These are phyloP conservation scores for Hoplodrina blanda DNA, from an alignment of 2,888 invertebrate species.

Conservation along the genomic window DNA sequence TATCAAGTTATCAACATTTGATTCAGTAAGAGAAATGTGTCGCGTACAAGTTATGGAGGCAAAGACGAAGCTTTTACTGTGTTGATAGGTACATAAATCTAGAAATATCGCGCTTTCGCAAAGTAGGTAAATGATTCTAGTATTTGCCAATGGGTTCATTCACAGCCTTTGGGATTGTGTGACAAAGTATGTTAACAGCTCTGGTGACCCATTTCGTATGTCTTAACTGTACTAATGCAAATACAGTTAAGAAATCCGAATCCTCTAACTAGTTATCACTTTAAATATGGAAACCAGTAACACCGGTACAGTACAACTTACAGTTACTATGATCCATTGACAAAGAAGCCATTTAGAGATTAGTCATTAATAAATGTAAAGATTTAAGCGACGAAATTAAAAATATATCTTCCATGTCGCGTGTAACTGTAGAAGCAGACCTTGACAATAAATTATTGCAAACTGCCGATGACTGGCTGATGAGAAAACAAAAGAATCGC, in stretches of 20 bases:
- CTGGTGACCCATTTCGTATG: constrained; percentile 21
- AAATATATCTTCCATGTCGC: background rate
- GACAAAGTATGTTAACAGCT: constrained; percentile 38
- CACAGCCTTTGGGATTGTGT: constrained; percentile 15
- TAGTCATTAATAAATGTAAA: background rate
- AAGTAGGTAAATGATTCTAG: constrained; percentile 27
- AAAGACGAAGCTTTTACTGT: constrained; percentile 23
- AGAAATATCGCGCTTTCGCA: constrained; percentile 10
- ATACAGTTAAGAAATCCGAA: background rate
- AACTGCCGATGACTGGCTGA: constrained; percentile 37
- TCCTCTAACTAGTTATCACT: background rate
- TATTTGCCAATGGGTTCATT: constrained; percentile 32
- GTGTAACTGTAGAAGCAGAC: constrained; percentile 8
- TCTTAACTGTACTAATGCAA: background rate
- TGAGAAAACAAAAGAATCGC: constrained; percentile 49
- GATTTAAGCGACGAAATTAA: background rate
- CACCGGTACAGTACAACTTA: too few species aligned
- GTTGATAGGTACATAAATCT: constrained; percentile 25
- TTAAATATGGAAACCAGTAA: background rate
- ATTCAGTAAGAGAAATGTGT: background rate
- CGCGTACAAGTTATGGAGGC: constrained; percentile 25
- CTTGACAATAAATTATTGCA: constrained; percentile 43
- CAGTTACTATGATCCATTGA: background rate
- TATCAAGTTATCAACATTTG: constrained; percentile 10
- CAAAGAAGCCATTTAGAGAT: background rate